phyloP scores from a whole-genome alignment of 30 jellyfish, hydroid and myxozoan species.

The Cassiopea xamachana region DNA sequence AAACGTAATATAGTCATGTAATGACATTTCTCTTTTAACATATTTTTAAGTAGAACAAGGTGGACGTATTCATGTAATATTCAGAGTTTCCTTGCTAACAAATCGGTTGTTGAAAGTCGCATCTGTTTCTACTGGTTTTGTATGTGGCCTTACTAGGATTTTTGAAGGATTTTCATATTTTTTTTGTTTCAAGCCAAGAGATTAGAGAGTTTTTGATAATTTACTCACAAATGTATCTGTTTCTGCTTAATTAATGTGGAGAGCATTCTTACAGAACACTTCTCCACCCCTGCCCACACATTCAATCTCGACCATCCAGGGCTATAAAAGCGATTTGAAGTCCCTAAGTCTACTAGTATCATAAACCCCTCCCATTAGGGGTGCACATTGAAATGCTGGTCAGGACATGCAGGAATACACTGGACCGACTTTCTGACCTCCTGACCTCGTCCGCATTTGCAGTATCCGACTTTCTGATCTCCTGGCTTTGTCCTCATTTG shows the following conservation, averaged over 20 bases:
- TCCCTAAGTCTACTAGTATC: too few species aligned
- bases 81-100: not conserved
- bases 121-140: not conserved
- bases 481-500: too few species aligned
- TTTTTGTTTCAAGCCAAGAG: not conserved
- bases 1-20: slow-evolving; percentile 30
- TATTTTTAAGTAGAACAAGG: not conserved
- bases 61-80: not conserved
- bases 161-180: not conserved
- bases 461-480: too few species aligned
- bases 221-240: not conserved
- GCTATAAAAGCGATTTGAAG: too few species aligned
- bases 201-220: not conserved
- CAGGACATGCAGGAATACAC: too few species aligned
- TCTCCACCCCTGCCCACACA: not conserved
- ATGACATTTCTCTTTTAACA: slow-evolving; percentile 37
- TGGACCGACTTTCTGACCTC: too few species aligned
- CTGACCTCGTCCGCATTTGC: too few species aligned
- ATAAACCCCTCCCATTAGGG: too few species aligned
- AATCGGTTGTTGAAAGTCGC: not conserved
- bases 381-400: too few species aligned
- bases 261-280: not conserved
- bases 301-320: too few species aligned
- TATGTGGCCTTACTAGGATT: not conserved
- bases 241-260: not conserved